Base-by-base conservation (phyloP, 2,888 invertebrate species). In the Notodonta ziczac region DNA sequence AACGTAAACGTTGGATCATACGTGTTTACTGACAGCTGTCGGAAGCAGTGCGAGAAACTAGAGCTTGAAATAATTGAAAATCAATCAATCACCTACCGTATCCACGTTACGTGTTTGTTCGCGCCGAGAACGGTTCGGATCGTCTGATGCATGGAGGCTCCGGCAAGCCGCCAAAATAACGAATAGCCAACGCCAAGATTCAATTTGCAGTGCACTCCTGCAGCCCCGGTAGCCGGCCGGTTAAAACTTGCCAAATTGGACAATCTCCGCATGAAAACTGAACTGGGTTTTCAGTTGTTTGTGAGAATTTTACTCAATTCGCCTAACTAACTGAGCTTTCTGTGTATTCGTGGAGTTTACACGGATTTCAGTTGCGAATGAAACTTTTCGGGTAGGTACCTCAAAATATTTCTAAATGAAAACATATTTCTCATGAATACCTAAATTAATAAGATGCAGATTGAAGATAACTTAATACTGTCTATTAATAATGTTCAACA, bases 201-300 rank as follows among this genome's bases (percentile, higher is more conserved):
- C 84, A 87, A 87, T 89, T 86, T 87, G 80, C 83, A 77, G 75
- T 77, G 82, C 84, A 81, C 84, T 85, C 73, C 80, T 77, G 78
- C 74, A 60, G 58, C 63, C 77, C 80, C 76, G 78, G 78, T 81
- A 72, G 68, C 70, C 67, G 62, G 63, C 67, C 77, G 76, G 78
- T 80, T 83, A 78, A 80, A 84, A 83, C 81, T 81, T 85, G 84
- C 84, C 84, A 85, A 88, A 86, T 86, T 84, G 81, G 76, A 84
- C 80, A 77, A 81, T 79, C 75, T 63, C 67, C 68, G 69, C 68
- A 77, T 67, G 72, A 77, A 78, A 80, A 78, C 78, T 72, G 68
- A 74, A 62, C 66, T 52, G 56, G 65, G 63, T 61, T 71, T 67
- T 61, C 44, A 58, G 50, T 55, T 32, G 59, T 67, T 75, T 63